Evolutionary conservation across 2,113 vertebrate genomes (phyloP).

Genomic region (Dicerorhinus sumatrensis): DNA sequence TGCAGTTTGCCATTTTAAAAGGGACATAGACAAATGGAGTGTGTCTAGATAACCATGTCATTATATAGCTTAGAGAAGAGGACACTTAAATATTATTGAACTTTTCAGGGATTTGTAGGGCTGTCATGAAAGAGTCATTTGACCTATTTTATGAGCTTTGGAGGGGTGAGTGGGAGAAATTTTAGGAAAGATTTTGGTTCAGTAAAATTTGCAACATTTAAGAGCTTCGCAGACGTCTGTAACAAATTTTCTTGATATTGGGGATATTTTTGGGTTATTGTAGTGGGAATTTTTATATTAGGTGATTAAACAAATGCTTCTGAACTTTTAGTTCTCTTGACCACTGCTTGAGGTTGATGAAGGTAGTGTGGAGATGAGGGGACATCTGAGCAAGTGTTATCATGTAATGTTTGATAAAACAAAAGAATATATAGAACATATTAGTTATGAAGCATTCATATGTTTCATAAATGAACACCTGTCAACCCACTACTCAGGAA

Average conservation of each 20-base stretch:
- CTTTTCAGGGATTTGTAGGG: neutral
- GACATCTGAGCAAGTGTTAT: neutral
- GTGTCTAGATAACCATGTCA: neutral
- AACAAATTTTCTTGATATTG: neutral
- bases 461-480: neutral
- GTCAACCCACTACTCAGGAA: neutral
- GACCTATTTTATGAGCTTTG: neutral
- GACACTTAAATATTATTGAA: neutral
- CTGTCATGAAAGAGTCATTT: neutral
- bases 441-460: neutral
- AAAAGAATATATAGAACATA: neutral
- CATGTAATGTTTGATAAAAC: neutral
- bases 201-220: constrained; percentile 20
- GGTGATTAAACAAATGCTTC: neutral
- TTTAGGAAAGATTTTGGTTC: neutral
- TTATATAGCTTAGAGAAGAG: neutral
- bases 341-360: neutral
- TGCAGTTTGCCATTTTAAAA: neutral
- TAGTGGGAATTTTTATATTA: neutral
- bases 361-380: neutral
- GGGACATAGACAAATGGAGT: neutral
- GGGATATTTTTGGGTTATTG: neutral
- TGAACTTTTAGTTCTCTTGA: neutral
- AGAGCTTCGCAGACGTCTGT: neutral
- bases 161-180: neutral